These are phyloP conservation scores for Loriculus beryllinus DNA, from an alignment of 2,797 vertebrate genomes.

Conservation along the genomic window DNA sequence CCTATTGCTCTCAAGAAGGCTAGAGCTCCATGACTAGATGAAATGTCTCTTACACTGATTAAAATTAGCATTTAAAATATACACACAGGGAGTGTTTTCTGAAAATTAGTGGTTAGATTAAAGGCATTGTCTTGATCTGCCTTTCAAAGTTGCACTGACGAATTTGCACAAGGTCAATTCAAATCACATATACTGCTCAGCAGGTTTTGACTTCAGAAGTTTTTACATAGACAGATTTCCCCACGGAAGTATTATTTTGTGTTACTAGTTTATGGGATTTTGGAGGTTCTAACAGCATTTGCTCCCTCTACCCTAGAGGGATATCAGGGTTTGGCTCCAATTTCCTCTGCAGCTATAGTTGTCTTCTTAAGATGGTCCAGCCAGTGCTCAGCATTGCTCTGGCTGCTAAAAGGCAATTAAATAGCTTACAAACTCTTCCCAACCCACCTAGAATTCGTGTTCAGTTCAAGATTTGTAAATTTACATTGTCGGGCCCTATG, in stretches of 20 bases:
- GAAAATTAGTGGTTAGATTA: not conserved
- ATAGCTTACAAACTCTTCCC: not conserved
- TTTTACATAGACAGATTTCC: not conserved
- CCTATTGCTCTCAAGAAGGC: conserved; percentile 7
- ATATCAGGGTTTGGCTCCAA: not conserved
- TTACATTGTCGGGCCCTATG: not conserved
- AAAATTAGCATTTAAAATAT: conserved; percentile 49
- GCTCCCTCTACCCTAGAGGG: not conserved
- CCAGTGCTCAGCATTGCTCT: not conserved
- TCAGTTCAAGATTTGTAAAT: not conserved
- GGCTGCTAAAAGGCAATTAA: not conserved
- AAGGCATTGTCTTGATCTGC: not conserved
- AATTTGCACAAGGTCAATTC: not conserved
- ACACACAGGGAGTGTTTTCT: not conserved
- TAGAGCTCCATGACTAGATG: not conserved
- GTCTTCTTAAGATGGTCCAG: not conserved
- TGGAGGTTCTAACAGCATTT: not conserved
- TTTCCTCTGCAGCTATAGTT: not conserved
- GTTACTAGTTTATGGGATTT: not conserved
- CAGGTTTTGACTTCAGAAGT: conserved; percentile 10
- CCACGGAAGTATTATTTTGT: not conserved
- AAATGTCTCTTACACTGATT: not conserved
- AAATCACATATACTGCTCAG: not conserved
- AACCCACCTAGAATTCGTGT: not conserved
- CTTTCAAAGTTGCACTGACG: not conserved